Evolutionary conservation across 2,888 invertebrate genomes (phyloP).

Genomic region (Drosophila cracens): DNA sequence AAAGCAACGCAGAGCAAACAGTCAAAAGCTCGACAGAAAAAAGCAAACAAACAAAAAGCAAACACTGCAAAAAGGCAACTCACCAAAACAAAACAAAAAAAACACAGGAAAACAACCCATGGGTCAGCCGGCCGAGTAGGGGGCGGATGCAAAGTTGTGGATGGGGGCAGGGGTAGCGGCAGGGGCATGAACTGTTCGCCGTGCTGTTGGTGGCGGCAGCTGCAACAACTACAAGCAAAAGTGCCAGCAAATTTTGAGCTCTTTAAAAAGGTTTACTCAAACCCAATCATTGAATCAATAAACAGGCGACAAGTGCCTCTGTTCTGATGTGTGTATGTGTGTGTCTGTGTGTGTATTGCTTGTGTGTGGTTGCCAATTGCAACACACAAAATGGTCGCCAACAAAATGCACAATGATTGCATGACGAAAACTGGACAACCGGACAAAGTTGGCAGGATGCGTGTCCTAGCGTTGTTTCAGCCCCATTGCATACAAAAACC

Average conservation of each 20-base stretch:
- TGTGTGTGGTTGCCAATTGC: slow-evolving; percentile 61
- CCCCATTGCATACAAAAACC: slow-evolving; percentile 33
- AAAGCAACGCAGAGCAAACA: slow-evolving; percentile 77
- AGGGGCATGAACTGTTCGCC: neutral
- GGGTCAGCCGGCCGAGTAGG: slow-evolving; percentile 39
- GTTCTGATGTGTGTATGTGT: slow-evolving; percentile 12
- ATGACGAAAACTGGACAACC: slow-evolving; percentile 30
- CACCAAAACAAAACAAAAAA: slow-evolving; percentile 45
- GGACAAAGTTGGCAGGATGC: slow-evolving; percentile 18
- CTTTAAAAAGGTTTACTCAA: slow-evolving; percentile 73
- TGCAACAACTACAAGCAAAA: slow-evolving; percentile 59
- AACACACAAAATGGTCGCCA: slow-evolving; percentile 35
- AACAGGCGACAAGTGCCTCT: slow-evolving; percentile 66
- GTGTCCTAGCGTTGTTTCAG: slow-evolving; percentile 39
- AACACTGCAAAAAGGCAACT: slow-evolving; percentile 73
- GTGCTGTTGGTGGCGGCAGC: slow-evolving; percentile 15
- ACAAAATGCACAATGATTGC: slow-evolving; percentile 56
- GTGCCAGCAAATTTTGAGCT: slow-evolving; percentile 46
- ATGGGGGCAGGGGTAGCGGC: neutral
- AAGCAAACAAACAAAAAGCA: slow-evolving; percentile 61
- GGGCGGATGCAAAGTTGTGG: neutral
- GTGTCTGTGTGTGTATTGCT: slow-evolving; percentile 17
- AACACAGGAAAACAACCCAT: slow-evolving; percentile 39
- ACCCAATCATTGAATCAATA: slow-evolving; percentile 77
- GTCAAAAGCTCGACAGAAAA: slow-evolving; percentile 61